Evolutionary conservation across 2,888 invertebrate genomes (phyloP).

Genomic region (Drosophila falleni): DNA sequence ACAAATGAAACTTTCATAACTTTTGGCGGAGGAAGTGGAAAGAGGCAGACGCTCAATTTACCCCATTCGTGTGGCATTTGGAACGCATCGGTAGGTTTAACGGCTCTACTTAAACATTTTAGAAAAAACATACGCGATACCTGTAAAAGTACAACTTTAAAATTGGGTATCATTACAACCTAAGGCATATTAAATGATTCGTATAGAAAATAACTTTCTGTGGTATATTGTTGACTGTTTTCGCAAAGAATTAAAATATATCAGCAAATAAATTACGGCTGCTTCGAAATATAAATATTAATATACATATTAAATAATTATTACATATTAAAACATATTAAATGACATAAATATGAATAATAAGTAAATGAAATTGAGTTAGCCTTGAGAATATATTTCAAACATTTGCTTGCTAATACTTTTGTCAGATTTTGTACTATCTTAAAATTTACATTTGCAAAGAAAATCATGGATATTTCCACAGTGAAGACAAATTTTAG

Average conservation of each 20-base stretch:
- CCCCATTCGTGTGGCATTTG: constrained; percentile 10
- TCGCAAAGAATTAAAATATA: too few species aligned
- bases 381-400: neutral
- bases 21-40: constrained; percentile 36
- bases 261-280: too few species aligned
- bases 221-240: neutral
- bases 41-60: constrained; percentile 20
- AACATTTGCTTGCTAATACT: neutral
- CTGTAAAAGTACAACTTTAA: neutral
- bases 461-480: neutral
- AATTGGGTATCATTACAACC: neutral
- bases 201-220: neutral
- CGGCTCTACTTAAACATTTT: constrained; percentile 2
- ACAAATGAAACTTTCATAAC: constrained; percentile 63
- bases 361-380: neutral
- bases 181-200: constrained; percentile 2
- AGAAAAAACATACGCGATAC: neutral
- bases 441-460: neutral
- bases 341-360: neutral
- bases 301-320: too few species aligned
- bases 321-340: too few species aligned
- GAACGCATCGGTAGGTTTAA: constrained; percentile 12
- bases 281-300: too few species aligned
- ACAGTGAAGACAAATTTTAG: neutral
- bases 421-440: neutral